A percentile compares a stretch with the other conserved stretches of the same genome.
These are phyloP conservation scores for Gorsachius magnificus DNA, from an alignment of 2,797 vertebrate species.

Conservation along the genomic window DNA sequence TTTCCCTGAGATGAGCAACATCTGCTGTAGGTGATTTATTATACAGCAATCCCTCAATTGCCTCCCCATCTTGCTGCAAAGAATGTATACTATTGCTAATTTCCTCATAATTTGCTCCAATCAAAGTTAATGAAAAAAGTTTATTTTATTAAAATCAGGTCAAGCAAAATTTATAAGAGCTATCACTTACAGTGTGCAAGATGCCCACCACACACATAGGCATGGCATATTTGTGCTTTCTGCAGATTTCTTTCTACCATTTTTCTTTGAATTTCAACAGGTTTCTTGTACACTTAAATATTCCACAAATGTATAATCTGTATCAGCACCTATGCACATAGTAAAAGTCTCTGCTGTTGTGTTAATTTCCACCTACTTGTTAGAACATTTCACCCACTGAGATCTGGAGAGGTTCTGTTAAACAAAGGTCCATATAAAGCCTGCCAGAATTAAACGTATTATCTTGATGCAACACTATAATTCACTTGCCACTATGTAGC, in stretches of 20 bases:
- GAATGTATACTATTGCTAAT: not conserved
- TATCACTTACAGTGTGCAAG: not conserved
- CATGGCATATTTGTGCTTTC: not conserved
- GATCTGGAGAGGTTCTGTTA: not conserved
- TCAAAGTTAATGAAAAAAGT: not conserved
- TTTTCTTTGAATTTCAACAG: not conserved
- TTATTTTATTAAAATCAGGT: not conserved
- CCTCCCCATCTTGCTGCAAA: not conserved
- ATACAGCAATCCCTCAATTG: not conserved
- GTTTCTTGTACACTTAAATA: not conserved
- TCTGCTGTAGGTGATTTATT: not conserved
- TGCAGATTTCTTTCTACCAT: not conserved
- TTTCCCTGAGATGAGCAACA: not conserved
- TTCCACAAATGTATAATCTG: not conserved
- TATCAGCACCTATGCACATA: not conserved
- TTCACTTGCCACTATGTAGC: not conserved
- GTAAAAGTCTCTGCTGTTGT: not conserved
- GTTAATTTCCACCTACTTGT: not conserved
- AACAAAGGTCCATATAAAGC: not conserved
- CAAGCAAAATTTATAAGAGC: not conserved
- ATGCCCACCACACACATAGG: not conserved
- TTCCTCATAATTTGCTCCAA: not conserved
- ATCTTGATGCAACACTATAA: not conserved
- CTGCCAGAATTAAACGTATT: not conserved
- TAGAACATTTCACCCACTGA: not conserved